Evolutionary conservation across 1,140 invertebrate genomes (phyloP).

Genomic region (Hypothenemus hampei): DNA sequence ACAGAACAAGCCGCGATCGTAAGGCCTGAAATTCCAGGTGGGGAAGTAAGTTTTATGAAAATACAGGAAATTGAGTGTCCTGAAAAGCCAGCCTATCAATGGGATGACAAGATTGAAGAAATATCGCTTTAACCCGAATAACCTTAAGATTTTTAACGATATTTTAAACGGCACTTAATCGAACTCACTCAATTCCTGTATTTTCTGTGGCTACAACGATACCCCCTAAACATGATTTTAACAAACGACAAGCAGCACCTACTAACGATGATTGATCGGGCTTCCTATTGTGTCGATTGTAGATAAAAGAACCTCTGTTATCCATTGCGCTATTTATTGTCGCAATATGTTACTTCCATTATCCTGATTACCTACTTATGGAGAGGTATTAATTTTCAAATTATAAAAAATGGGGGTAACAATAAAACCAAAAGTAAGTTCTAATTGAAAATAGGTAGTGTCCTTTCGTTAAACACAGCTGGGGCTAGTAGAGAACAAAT

Average conservation of each 20-base stretch:
- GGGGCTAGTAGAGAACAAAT: too few species aligned
- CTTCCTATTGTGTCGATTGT: slow-evolving; percentile 1
- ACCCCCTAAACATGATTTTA: not conserved
- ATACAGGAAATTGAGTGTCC: slow-evolving; percentile 14
- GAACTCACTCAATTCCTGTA: not conserved
- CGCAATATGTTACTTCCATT: too few species aligned
- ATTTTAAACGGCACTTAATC: slow-evolving; percentile 1
- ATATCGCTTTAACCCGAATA: slow-evolving; percentile 12
- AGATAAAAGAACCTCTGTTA: slow-evolving; percentile 1
- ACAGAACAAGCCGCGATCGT: too few species aligned
- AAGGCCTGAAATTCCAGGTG: not conserved
- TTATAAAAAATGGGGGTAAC: too few species aligned
- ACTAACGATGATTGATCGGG: slow-evolving; percentile 15
- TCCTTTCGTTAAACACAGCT: too few species aligned
- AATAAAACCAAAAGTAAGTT: too few species aligned
- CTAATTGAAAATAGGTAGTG: too few species aligned
- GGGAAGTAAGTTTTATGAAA: slow-evolving; percentile 6
- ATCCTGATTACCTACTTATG: too few species aligned
- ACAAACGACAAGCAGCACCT: slow-evolving; percentile 13
- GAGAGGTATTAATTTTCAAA: too few species aligned
- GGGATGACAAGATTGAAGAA: slow-evolving; percentile 3
- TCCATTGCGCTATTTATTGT: slow-evolving; percentile 1
- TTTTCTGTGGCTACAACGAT: not conserved
- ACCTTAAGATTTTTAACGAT: slow-evolving; percentile 4
- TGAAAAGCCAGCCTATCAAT: not conserved